Conservation (phyloP, 2,888 invertebrate species). For the Lasius fuliginosus region DNA sequence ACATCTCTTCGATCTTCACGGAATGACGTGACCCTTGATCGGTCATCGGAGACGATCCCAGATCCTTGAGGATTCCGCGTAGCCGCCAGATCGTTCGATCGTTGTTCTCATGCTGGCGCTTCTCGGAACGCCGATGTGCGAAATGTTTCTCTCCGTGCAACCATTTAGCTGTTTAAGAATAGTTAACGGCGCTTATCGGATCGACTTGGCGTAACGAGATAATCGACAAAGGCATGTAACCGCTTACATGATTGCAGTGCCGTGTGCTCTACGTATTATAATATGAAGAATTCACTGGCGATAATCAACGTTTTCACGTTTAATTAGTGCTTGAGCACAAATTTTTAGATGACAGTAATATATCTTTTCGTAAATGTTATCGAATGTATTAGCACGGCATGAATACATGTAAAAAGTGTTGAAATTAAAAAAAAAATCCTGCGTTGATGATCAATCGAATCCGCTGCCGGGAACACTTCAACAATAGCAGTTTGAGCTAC, state of each 20-base stretch:
- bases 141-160: conserved; percentile 45
- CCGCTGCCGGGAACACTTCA: background rate
- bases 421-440: background rate
- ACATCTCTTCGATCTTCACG: conserved; percentile 77
- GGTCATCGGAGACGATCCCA: conserved; percentile 68
- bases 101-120: conserved; percentile 68
- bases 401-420: background rate
- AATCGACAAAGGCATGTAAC: background rate
- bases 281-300: background rate
- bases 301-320: background rate
- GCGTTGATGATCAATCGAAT: background rate
- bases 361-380: background rate
- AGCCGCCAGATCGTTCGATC: conserved; percentile 60
- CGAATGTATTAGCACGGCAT: background rate
- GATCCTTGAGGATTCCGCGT: conserved; percentile 69
- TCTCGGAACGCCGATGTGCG: conserved; percentile 51
- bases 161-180: background rate
- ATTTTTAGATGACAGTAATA: background rate
- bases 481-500: conserved; percentile 47
- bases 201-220: background rate
- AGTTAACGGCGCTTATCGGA: background rate
- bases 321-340: background rate
- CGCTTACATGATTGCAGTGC: background rate
- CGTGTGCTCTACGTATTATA: background rate
- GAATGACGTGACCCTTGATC: conserved; percentile 75